phyloP scores from a whole-genome alignment of 2,888 invertebrate species.

The Euphydryas editha region DNA sequence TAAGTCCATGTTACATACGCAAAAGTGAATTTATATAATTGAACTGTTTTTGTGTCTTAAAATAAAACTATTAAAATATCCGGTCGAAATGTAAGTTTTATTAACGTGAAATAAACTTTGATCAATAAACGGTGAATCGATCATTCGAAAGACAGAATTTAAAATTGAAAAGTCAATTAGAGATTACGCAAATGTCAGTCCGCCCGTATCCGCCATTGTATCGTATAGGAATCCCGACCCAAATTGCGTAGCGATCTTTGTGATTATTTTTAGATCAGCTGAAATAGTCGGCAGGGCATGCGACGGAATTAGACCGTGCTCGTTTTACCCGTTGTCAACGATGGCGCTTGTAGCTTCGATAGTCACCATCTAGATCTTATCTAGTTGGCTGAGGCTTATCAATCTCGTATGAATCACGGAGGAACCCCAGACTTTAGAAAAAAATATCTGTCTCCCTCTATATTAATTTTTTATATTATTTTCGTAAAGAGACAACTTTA shows the following conservation, averaged over 20 bases:
- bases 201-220: slow-evolving; percentile 46
- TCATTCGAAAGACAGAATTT: not conserved
- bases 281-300: slow-evolving; percentile 73
- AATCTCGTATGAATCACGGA: slow-evolving; percentile 34
- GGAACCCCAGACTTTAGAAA: slow-evolving; percentile 19
- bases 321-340: slow-evolving; percentile 46
- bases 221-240: slow-evolving; percentile 67
- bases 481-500: not conserved
- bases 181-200: slow-evolving; percentile 47
- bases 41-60: no score
- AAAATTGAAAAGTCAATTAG: slow-evolving; percentile 19
- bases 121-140: not conserved
- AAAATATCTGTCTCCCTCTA: not conserved
- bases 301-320: slow-evolving; percentile 61
- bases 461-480: not conserved
- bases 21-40: no score
- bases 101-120: not conserved
- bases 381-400: slow-evolving; percentile 27
- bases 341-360: slow-evolving; percentile 42
- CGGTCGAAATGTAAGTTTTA: not conserved
- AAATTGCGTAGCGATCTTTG: slow-evolving; percentile 64
- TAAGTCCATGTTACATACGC: no score
- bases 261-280: slow-evolving; percentile 66
- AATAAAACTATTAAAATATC: no score
- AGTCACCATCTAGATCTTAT: slow-evolving; percentile 37